Base-by-base conservation (phyloP, 1,140 invertebrate species). In the Drosophila simulans region DNA sequence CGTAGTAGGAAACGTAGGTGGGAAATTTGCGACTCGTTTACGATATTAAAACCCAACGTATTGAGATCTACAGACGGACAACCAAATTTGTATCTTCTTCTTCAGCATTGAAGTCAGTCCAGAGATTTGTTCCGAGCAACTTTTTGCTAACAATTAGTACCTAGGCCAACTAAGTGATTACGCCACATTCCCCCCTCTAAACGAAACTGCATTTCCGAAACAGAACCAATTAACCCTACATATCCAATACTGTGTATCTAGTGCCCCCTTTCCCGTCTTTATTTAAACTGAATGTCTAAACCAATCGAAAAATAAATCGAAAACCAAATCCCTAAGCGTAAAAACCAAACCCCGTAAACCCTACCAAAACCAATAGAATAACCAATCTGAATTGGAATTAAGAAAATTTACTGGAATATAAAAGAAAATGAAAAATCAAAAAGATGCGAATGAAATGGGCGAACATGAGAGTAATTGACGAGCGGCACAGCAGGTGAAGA, bases 321-420 rank as follows among this genome's bases (percentile, higher is more conserved):
- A 55, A 62, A 49, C 59, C 76, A 73, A 89, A 89, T n/a, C 8
- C 25, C 27, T 46, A 40, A 39, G 27, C 39, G 51, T 53, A 40
- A 73, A 76, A 46, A 35, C 42, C 52, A 31, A 71, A 40, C 35
- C 64, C 57, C 25, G 25, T 51, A 71, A 27, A 70, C 37, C 52
- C 40, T 46, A 70, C 35, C 77, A 83, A 91, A 91, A 91, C 89
- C 88, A 88, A 91, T 91, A 91, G 80, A 91, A 91, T 91, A 91
- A 91, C 83, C 83, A 78, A 91, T 78, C 81, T 73, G 59, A 81
- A 90, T 90, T 90, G 76, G 84, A 90, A 90, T 85, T 81, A 71
- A 75, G 69, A 83, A 89, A 83, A 66, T 64, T 72, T 56, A 66
- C 22, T 59, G 54, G 43, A 59, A 59, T 64, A 49, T 51, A 75